These are phyloP conservation scores for Solenodon paradoxus DNA, from an alignment of 2,113 vertebrate species.

Conservation along the genomic window DNA sequence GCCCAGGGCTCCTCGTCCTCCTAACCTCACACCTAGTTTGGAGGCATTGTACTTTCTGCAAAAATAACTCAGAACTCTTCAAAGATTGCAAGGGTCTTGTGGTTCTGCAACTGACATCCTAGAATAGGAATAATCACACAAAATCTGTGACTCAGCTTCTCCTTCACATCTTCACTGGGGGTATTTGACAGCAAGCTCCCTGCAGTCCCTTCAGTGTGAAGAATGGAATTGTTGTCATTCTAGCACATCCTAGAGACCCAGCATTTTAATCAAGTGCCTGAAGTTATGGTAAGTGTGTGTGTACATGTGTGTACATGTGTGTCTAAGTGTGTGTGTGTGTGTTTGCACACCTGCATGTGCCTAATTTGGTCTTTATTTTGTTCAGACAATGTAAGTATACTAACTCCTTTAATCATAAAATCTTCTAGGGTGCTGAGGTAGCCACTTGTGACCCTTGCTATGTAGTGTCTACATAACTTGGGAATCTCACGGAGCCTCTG, in stretches of 20 bases:
- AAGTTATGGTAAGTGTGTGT: background rate
- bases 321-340: background rate
- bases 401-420: conserved; percentile 56
- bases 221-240: background rate
- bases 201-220: background rate
- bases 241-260: background rate
- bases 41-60: background rate
- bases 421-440: conserved; percentile 23
- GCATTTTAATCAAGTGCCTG: background rate
- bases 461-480: conserved; percentile 33
- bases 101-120: background rate
- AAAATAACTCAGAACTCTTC: background rate
- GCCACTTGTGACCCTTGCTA: conserved; percentile 48
- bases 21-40: conserved; percentile 16
- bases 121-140: too few species aligned
- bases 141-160: too few species aligned
- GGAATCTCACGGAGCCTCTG: conserved; percentile 34
- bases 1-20: conserved; percentile 41
- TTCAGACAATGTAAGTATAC: background rate
- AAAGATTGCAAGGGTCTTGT: background rate
- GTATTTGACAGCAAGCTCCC: background rate
- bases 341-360: background rate
- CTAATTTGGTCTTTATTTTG: conserved; percentile 27
- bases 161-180: too few species aligned
- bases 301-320: background rate